Base-by-base conservation (phyloP, 2,888 invertebrate genomes). In the Torymus auratus region DNA sequence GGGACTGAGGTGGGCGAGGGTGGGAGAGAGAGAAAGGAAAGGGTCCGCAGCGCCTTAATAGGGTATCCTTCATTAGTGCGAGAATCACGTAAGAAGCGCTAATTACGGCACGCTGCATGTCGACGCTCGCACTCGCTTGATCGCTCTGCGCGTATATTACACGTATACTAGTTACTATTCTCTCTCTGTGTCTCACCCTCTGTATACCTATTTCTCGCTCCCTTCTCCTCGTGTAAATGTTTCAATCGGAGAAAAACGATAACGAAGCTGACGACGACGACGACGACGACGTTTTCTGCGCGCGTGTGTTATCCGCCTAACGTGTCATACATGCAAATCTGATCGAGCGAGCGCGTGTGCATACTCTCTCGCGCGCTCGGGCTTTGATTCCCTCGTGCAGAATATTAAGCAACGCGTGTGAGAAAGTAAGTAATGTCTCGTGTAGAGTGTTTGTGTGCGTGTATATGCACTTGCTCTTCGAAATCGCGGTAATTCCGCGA, bases 31-130 rank as follows among this genome's bases (percentile, higher is more conserved):
- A 2, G n/a, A 28, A 15, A 62, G 69, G 23, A 64, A 70, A 77
- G 41, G 58, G 52, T 53, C 50, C 12, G 11, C 23, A 28, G 60
- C 50, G 15, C 50, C 70, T 20, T 69, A 79, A 80, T 70, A 78
- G 74, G 70, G 60, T 60, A 87, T 86, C 86, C 86, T 88, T 88
- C 88, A 87, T 88, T 88, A 88, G 85, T 85, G 85, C 84, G 80
- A 83, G 84, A 84, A 83, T 84, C 85, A 83, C 85, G 85, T 85
- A 73, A 79, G 82, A 86, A 84, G 84, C 81, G 85, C 85, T 88
- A 88, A 88, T 88, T 88, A 87, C 86, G 69, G 80, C 78, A 69
- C 72, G 61, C 23, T 68, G 65, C 80, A 11, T 56, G 71, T 65
- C 61, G 68, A 56, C 56, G 65, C 69, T 41, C 68, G 13, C 23